Evolutionary conservation across 2,113 vertebrate genomes (phyloP).

Genomic region (Saguinus midas): DNA sequence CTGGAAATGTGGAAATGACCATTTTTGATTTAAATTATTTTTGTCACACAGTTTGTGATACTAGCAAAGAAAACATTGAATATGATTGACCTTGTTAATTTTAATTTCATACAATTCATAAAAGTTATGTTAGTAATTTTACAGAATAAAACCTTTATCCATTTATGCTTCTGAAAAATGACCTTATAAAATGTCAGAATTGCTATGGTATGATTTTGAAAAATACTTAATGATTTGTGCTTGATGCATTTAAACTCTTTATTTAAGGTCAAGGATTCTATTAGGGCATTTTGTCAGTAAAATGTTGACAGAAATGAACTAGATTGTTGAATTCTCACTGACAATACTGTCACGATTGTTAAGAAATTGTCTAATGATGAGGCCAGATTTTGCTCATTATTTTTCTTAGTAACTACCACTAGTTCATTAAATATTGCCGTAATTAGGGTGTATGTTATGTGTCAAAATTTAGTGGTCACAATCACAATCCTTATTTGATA

Average conservation of each 20-base stretch:
- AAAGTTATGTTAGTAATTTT: slow-evolving; percentile 69
- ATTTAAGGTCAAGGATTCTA: slow-evolving; percentile 81
- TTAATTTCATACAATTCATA: slow-evolving; percentile 69
- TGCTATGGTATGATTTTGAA: slow-evolving; percentile 72
- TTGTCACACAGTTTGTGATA: slow-evolving; percentile 53
- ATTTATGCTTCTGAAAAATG: slow-evolving; percentile 69
- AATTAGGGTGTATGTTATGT: slow-evolving; percentile 42
- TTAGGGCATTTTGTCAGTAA: slow-evolving; percentile 77
- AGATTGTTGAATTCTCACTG: slow-evolving; percentile 78
- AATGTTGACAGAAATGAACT: slow-evolving; percentile 81
- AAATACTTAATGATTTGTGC: slow-evolving; percentile 83
- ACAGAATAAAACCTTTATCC: slow-evolving; percentile 62
- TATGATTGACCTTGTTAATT: slow-evolving; percentile 70
- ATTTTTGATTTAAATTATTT: slow-evolving; percentile 63
- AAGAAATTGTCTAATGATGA: slow-evolving; percentile 78
- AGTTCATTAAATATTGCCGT: slow-evolving; percentile 60
- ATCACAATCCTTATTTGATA: slow-evolving; percentile 37
- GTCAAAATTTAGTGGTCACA: slow-evolving; percentile 44
- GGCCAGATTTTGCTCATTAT: slow-evolving; percentile 79
- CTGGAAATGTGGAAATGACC: slow-evolving; percentile 9
- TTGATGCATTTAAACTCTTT: slow-evolving; percentile 80
- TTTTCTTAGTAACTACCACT: slow-evolving; percentile 58
- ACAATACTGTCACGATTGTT: slow-evolving; percentile 80
- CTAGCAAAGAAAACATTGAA: slow-evolving; percentile 37
- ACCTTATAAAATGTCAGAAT: slow-evolving; percentile 81